phyloP scores from a whole-genome alignment of 2,888 invertebrate species.

The Pseudococcus viburni region DNA sequence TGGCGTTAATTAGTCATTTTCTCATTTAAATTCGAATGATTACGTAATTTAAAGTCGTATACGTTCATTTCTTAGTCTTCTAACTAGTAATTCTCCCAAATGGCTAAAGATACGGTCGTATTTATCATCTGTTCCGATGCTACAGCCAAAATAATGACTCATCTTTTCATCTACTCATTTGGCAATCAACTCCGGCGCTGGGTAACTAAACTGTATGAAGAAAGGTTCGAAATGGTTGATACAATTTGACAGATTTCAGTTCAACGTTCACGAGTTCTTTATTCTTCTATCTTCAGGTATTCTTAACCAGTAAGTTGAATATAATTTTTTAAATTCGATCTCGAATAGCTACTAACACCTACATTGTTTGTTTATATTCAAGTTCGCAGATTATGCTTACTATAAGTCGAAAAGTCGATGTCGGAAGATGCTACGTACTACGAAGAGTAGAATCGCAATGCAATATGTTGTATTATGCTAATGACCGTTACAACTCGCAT shows the following conservation, averaged over 20 bases:
- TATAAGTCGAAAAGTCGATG: too few relatives aligned
- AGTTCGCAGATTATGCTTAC: background rate
- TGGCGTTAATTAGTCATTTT: too few relatives aligned
- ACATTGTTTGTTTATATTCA: background rate
- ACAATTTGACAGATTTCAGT: background rate
- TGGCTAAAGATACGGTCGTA: background rate
- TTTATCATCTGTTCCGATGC: conserved; percentile 5
- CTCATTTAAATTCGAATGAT: background rate
- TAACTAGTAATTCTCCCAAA: background rate
- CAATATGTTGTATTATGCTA: background rate
- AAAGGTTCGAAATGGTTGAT: background rate
- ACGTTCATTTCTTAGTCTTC: background rate
- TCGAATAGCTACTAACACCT: background rate
- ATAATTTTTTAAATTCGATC: background rate
- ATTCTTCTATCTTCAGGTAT: background rate
- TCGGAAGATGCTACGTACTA: background rate
- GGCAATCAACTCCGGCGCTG: background rate
- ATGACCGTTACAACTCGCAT: background rate
- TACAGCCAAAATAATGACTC: conserved; percentile 14
- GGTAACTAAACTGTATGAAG: background rate
- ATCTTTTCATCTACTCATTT: conserved; percentile 9
- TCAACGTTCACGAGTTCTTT: background rate
- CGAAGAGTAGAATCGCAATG: background rate
- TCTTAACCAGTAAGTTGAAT: background rate
- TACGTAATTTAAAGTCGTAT: background rate